These are phyloP conservation scores for Coptodon bakossiorum DNA, from an alignment of 2,113 vertebrate species.

Conservation along the genomic window DNA sequence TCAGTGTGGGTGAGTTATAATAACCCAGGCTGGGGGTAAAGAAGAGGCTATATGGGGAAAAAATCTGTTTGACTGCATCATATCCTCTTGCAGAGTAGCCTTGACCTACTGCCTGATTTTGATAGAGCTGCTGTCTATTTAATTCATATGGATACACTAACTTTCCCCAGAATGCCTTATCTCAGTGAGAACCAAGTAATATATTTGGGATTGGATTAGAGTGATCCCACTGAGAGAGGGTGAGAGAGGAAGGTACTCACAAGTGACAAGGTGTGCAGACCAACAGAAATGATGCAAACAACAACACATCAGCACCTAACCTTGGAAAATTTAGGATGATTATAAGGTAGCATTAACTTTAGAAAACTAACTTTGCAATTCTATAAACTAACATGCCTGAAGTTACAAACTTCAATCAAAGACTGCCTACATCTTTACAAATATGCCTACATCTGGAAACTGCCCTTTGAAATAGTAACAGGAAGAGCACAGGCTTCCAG, in stretches of 20 bases:
- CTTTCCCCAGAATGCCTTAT: conserved; percentile 44
- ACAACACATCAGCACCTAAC: background rate
- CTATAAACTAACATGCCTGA: background rate
- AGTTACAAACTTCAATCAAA: background rate
- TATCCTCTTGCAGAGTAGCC: conserved; percentile 36
- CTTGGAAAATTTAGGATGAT: conserved; percentile 5
- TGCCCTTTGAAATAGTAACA: background rate
- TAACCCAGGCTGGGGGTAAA: background rate
- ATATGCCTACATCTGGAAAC: background rate
- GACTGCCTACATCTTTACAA: background rate
- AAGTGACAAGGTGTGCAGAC: background rate
- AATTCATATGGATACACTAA: conserved; percentile 55
- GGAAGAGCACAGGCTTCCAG: background rate
- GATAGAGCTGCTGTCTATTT: conserved; percentile 52
- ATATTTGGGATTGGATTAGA: conserved; percentile 58
- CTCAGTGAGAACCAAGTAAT: conserved; percentile 44
- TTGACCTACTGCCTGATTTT: conserved; percentile 54
- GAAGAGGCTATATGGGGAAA: background rate
- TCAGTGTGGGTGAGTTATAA: background rate
- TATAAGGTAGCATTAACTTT: background rate
- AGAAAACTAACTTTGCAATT: background rate
- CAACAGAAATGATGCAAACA: background rate
- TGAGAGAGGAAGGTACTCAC: background rate
- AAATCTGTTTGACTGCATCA: conserved; percentile 34
- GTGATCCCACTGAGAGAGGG: conserved; percentile 15